Evolutionary conservation across 2,797 vertebrate species (phyloP), one percentile per base, ranked within the genome.

Genomic region (Echiichthys vipera): DNA sequence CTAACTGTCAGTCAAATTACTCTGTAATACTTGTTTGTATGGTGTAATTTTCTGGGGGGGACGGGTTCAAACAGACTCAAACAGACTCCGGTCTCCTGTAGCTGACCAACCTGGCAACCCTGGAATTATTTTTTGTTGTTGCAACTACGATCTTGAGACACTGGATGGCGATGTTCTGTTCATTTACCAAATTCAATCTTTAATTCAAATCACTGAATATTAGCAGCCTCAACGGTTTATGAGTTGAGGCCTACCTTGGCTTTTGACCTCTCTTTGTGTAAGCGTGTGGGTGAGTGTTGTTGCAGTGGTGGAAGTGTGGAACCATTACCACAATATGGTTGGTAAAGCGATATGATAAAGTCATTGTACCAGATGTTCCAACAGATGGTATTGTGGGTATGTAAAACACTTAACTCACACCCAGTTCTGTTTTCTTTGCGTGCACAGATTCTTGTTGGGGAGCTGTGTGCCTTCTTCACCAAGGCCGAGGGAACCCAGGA

Each of bases 401-500:
- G 32, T 25, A 25, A 45, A 46, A 45, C 20, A n/a, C n/a, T 9
- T 0, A 0, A 45, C 7, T 46, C 56, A 57, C 15, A 30, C 24
- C 0, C 24, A 2, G 7, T 14, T 34, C 2, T 51, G 27, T 61
- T 67, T 64, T 34, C n/a, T 29, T 13, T 75, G 11, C 75, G 36
- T 83, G 22, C 10, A 0, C 92, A 97, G 96, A 96, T 97, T 78
- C 88, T 97, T 43, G 72, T 94, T 5, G 96, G 96, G 13, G 96
- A 97, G 81, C 81, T 97, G 83, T 94, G 94, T 0, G 93, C 90
- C 2, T 96, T 96, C 85, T 95, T 96, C 63, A 92, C 93, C 73
- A 95, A 95, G 29, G 82, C 94, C 0, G 94, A 94, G 4, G 80
- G 92, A 73, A 85, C 78, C 1, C 89, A 93, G 62, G 96, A 96